phyloP scores from a whole-genome alignment of 2,888 invertebrate species.

The Sesia bembeciformis region DNA sequence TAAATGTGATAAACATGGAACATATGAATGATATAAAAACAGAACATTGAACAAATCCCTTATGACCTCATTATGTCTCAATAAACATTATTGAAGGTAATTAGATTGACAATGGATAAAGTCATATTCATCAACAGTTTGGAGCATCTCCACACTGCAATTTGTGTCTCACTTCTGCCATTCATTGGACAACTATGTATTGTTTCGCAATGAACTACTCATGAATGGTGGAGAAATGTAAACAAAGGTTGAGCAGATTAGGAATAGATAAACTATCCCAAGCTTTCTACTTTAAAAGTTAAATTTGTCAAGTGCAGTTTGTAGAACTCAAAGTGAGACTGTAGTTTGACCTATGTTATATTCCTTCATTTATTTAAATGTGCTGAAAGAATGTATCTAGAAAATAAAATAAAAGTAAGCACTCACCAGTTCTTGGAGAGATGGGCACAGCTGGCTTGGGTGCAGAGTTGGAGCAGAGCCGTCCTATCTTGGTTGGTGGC shows the following conservation, averaged over 20 bases:
- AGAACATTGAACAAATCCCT: constrained; percentile 9
- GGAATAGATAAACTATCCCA: neutral
- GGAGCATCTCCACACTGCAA: neutral
- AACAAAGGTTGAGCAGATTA: neutral
- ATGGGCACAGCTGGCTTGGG: constrained; percentile 81
- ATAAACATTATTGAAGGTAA: constrained; percentile 24
- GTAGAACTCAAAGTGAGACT: constrained; percentile 12
- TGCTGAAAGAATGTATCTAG: neutral
- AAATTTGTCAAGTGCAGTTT: constrained; percentile 57
- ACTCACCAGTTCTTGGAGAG: constrained; percentile 71
- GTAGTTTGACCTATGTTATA: neutral
- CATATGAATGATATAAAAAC: too few relatives aligned
- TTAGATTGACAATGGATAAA: constrained; percentile 19
- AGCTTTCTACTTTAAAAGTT: neutral
- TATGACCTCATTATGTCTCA: constrained; percentile 19
- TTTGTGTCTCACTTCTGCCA: neutral
- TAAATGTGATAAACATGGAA: too few relatives aligned
- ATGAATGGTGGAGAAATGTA: neutral
- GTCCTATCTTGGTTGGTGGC: constrained; percentile 79
- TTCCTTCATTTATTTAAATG: neutral
- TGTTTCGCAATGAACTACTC: neutral
- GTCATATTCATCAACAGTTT: constrained; percentile 20
- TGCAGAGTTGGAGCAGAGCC: constrained; percentile 76
- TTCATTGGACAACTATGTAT: neutral
- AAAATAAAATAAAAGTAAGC: neutral